phyloP scores from a whole-genome alignment of 1,140 invertebrate genomes.

The Penaeus indicus region DNA sequence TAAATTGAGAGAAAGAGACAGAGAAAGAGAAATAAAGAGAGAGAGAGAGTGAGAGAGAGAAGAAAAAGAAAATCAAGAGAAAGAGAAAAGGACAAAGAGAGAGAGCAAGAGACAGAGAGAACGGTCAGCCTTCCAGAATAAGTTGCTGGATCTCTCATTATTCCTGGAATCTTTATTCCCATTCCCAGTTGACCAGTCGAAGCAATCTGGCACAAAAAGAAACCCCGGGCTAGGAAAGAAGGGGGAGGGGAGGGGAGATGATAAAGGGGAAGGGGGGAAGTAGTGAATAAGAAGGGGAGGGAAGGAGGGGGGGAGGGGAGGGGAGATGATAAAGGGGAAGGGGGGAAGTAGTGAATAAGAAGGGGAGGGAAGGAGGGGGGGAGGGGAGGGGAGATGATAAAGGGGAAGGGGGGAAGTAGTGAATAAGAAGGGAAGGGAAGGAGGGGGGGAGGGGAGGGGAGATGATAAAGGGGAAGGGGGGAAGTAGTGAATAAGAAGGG shows the following conservation, averaged over 20 bases:
- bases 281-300: conserved; percentile 3
- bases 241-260: not conserved
- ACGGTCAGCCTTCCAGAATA: conserved; percentile 21
- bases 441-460: conserved; percentile 37
- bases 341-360: not conserved
- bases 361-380: not conserved
- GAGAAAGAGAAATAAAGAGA: not conserved
- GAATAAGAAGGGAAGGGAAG: conserved; percentile 23
- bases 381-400: conserved; percentile 11
- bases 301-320: not conserved
- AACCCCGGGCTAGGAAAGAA: too few species aligned
- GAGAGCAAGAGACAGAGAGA: conserved; percentile 12
- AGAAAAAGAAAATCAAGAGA: not conserved
- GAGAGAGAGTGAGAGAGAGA: not conserved
- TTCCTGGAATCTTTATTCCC: too few species aligned
- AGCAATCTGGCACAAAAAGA: too few species aligned
- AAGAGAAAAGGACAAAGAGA: not conserved
- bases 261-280: not conserved
- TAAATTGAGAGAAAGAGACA: too few species aligned
- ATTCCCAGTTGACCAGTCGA: too few species aligned
- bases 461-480: conserved; percentile 10
- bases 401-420: not conserved
- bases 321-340: not conserved
- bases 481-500: not conserved
- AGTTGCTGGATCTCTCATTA: too few species aligned